Evolutionary conservation across 2,113 vertebrate genomes (phyloP).

Genomic region (Labrus mixtus): DNA sequence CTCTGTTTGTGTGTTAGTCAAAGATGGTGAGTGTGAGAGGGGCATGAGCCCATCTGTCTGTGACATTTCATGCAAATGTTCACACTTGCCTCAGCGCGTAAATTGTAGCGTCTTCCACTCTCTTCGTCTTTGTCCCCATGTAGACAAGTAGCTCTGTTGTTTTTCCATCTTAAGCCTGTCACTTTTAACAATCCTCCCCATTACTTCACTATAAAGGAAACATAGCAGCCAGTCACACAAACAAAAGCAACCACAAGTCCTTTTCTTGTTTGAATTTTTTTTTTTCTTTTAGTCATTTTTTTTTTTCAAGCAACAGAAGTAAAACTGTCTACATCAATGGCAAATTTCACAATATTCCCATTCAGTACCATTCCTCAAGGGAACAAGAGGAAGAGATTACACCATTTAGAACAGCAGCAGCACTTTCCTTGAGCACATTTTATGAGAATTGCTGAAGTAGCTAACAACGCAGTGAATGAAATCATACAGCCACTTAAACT

Average conservation of each 20-base stretch:
- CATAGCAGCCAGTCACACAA: slow-evolving; percentile 2
- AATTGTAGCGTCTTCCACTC: slow-evolving; percentile 5
- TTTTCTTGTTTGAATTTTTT: slow-evolving; percentile 53
- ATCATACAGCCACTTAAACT: slow-evolving; percentile 50
- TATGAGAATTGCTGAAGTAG: slow-evolving; percentile 27
- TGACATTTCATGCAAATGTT: slow-evolving; percentile 51
- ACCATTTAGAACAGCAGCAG: slow-evolving; percentile 62
- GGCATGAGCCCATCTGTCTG: slow-evolving; percentile 18
- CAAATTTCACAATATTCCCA: slow-evolving; percentile 65
- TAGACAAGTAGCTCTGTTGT: slow-evolving; percentile 17
- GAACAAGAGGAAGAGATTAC: slow-evolving; percentile 51
- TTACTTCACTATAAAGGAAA: slow-evolving; percentile 29
- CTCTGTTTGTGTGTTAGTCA: slow-evolving; percentile 9
- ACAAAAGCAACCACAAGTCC: slow-evolving; percentile 58
- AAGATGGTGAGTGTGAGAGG: slow-evolving; percentile 23
- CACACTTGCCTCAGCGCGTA: slow-evolving; percentile 34
- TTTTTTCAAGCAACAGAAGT: slow-evolving; percentile 73
- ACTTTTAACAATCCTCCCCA: slow-evolving; percentile 7
- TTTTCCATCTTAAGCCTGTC: slow-evolving; percentile 6
- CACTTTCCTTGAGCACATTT: slow-evolving; percentile 49
- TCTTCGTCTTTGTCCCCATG: not conserved
- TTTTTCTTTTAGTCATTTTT: slow-evolving; percentile 56
- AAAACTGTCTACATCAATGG: slow-evolving; percentile 73
- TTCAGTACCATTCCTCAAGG: slow-evolving; percentile 57
- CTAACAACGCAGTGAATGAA: slow-evolving; percentile 43